Percentiles rank a stretch among this genome's conserved stretches.
Conservation (phyloP, 2,888 invertebrate species). For the Brachycybe producta region DNA sequence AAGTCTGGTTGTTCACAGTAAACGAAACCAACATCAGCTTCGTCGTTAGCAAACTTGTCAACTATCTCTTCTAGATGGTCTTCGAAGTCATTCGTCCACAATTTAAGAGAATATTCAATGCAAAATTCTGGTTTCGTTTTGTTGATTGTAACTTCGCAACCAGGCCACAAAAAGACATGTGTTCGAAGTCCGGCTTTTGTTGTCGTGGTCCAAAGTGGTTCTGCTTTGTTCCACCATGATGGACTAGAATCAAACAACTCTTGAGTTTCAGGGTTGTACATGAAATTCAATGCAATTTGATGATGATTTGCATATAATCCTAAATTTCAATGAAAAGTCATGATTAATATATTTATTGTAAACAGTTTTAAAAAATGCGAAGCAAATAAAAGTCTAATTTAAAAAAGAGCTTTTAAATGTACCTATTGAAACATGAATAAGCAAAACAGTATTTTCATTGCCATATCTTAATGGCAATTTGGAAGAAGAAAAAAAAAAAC, state of each 20-base stretch:
- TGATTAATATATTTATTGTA: not conserved
- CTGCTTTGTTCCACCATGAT: conserved; percentile 25
- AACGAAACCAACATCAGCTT: conserved; percentile 20
- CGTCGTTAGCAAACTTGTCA: conserved; percentile 4
- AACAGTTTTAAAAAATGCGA: not conserved
- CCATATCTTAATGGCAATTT: too few species aligned
- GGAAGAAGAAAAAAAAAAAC: too few species aligned
- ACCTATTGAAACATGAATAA: too few species aligned
- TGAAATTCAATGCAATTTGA: conserved; percentile 33
- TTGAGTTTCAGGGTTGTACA: conserved; percentile 28
- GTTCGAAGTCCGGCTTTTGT: conserved; percentile 22
- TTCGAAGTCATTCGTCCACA: conserved; percentile 3
- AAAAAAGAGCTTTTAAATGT: too few species aligned
- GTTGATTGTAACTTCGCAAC: conserved; percentile 23
- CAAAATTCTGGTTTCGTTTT: conserved; percentile 19
- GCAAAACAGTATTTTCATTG: too few species aligned
- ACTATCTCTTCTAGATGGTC: conserved; percentile 1
- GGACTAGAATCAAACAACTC: conserved; percentile 23
- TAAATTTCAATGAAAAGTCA: conserved; percentile 13
- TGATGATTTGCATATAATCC: conserved; percentile 31
- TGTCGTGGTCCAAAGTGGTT: conserved; percentile 25
- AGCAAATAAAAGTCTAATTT: not conserved
- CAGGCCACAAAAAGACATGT: conserved; percentile 25
- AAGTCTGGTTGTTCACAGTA: conserved; percentile 29
- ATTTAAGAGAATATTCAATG: conserved; percentile 10